Evolutionary conservation across 2,113 vertebrate genomes (phyloP), one percentile per base, ranked within the genome.

Genomic region (Malurus alboscapulatus): DNA sequence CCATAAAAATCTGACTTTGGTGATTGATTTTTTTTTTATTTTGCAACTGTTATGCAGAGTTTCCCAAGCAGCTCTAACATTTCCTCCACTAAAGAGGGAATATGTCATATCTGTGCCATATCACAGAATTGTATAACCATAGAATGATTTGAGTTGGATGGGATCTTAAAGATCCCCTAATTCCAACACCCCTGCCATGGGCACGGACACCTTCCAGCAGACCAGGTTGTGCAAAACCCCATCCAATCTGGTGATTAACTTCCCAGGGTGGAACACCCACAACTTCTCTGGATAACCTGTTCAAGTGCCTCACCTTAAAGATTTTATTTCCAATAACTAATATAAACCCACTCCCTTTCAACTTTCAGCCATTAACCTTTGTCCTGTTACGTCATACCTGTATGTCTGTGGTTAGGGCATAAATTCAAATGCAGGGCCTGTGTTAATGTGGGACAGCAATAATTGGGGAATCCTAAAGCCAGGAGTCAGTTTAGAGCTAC

Each of bases 361-460:
- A 6, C 13, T 57, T 73, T 11, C 32, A 65, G 12, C 30, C 75
- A 32, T 65, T 50, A 57, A 32, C 17, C 12, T 40, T 55, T 57
- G 21, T 51, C 17, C 21, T 57, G 9, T 19, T 42, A 27, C 1
- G 6, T 9, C 7, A 44, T 6, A 10, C 1, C 2, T 7, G 3
- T 36, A 24, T 18, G 11, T 9, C 22, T 65, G 16, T 42, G 14
- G 11, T 24, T 57, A 44, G 17, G 20, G 6, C 42, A 61, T 27
- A 50, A 48, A 79, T 17, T 42, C 21, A 62, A 79, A 66, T 30
- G 9, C 13, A 34, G 12, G n/a, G 25, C 3, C 7, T 26, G 2
- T 62, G 15, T 7, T 75, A 48, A n/a, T 1, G 0, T 30, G 16
- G 6, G 48, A 7, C 19, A 86, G 7, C 1, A 6, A 14, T 0